Evolutionary conservation across 2,113 vertebrate genomes (phyloP), one percentile per base, ranked within the genome.

Genomic region (Calidris pugnax): DNA sequence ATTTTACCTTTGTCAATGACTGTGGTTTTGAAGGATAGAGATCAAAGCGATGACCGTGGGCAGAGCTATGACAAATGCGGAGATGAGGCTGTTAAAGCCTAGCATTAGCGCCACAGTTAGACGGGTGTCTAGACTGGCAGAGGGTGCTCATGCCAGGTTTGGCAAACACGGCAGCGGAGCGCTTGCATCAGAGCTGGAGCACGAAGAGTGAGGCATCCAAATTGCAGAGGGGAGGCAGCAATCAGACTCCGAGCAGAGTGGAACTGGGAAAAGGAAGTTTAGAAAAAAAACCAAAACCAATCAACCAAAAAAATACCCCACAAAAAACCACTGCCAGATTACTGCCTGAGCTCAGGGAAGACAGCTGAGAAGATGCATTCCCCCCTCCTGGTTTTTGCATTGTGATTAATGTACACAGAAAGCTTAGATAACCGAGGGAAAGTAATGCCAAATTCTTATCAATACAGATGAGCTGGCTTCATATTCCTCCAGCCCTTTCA

Each of bases 1-100:
- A 95, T 97, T 97, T 96, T 96, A 97, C 97, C 97, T 98, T 97
- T 95, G 97, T 98, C 97, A 69, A 97, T 98, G 97, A 93, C 96
- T 98, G 98, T 96, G 98, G 98, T 98, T 98, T 98, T 79, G 91
- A 93, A 95, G 98, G 98, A 98, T 98, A 96, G 96, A 98, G 98
- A 98, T 98, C 98, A 98, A 98, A 98, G 98, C 21, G 37, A 95
- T 97, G 97, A 97, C 96, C 56, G 84, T 97, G 97, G 98, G 97
- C 98, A 98, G 97, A 98, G 94, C 95, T 97, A 95, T 98, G 97
- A 98, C 95, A 96, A 98, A 97, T 8, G 72, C 64, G 27, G 56
- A 89, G 93, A 96, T 96, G 86, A 92, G 96, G 73, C 97, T 97
- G 96, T 86, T 96, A 93, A 97, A 97, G 97, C 97, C 98, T 98